Evolutionary conservation across 1,140 invertebrate species (phyloP).

Genomic region (Helicoverpa armigera): DNA sequence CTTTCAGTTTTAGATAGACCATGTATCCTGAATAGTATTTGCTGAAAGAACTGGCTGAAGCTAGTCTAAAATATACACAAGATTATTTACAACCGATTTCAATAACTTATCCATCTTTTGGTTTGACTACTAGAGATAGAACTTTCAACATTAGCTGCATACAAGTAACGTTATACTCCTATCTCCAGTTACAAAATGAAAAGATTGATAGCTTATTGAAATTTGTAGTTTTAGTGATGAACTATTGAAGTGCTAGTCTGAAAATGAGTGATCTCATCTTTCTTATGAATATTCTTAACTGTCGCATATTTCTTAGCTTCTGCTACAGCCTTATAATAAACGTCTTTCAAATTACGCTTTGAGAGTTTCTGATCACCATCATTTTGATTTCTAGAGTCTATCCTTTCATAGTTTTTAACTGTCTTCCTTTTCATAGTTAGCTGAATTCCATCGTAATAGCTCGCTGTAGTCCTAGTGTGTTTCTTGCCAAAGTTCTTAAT

Average conservation of each 20-base stretch:
- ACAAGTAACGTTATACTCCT: no score
- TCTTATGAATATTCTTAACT: constrained; percentile 36
- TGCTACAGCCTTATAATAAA: constrained; percentile 51
- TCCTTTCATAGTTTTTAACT: not conserved
- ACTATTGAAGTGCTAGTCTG: not conserved
- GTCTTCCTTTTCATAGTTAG: constrained; percentile 31
- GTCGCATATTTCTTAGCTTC: constrained; percentile 52
- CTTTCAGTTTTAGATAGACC: no score
- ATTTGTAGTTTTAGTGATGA: not conserved
- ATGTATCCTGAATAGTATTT: no score
- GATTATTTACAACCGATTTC: no score
- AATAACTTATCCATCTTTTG: no score
- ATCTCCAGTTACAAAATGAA: no score
- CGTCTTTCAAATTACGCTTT: constrained; percentile 54
- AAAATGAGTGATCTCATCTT: not conserved
- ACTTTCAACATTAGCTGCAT: no score
- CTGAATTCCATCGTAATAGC: constrained; percentile 27
- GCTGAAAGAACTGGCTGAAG: no score
- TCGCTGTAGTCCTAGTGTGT: constrained; percentile 59
- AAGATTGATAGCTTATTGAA: no score
- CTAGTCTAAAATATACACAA: no score
- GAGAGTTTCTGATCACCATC: not conserved
- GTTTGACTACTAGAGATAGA: no score
- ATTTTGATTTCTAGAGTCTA: not conserved
- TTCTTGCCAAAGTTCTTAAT: constrained; percentile 61